A percentile compares a stretch with the other conserved stretches of the same genome.
Conservation (phyloP, 1,140 invertebrate genomes). For the Agrypnia vestita region DNA sequence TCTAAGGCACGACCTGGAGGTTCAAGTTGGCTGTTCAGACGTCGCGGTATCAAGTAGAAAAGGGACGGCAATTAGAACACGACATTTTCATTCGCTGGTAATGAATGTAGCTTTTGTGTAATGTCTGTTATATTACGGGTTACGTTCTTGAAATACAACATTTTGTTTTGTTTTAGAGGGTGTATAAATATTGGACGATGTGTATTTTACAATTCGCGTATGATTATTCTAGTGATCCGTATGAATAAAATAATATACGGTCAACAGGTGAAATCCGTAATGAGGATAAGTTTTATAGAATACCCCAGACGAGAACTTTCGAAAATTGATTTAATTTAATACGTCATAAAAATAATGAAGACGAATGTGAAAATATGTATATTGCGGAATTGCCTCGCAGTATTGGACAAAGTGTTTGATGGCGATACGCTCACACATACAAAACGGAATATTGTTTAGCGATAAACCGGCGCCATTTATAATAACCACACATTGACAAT, state of each 20-base stretch:
- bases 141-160: neutral
- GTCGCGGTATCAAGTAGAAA: conserved; percentile 7
- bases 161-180: neutral
- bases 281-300: too few relatives aligned
- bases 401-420: neutral
- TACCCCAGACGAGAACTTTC: conserved; percentile 18
- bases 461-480: conserved; percentile 43
- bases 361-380: conserved; percentile 34
- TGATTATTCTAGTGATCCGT: too few relatives aligned
- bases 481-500: conserved; percentile 51
- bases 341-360: conserved; percentile 41
- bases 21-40: conserved; percentile 3
- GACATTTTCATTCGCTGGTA: neutral
- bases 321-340: conserved; percentile 32
- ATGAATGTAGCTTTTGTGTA: neutral
- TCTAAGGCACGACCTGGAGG: conserved; percentile 1
- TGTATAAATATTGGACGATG: too few relatives aligned
- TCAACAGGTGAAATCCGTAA: too few relatives aligned
- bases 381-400: conserved; percentile 15
- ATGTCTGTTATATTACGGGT: neutral
- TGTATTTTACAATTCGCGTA: too few relatives aligned
- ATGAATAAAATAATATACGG: too few relatives aligned
- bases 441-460: conserved; percentile 34
- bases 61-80: neutral
- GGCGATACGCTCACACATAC: neutral